Evolutionary conservation across 2,797 vertebrate species (phyloP).

Genomic region (Zonotrichia albicollis): DNA sequence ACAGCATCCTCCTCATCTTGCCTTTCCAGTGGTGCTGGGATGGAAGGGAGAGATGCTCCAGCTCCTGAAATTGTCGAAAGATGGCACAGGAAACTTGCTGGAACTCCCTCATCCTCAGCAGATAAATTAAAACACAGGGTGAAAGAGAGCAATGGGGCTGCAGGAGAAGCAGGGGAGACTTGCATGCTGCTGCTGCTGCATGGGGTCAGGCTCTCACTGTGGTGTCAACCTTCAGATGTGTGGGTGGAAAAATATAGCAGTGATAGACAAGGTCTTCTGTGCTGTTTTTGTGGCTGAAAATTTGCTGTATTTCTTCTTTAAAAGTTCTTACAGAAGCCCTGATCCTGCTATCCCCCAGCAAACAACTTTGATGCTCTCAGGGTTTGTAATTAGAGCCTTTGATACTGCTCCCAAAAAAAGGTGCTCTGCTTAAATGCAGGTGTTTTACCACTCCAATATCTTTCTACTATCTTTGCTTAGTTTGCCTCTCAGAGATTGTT

Average conservation of each 20-base stretch:
- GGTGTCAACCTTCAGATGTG: background rate
- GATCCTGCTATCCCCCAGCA: background rate
- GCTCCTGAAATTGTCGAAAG: background rate
- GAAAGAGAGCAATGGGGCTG: background rate
- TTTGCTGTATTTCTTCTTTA: background rate
- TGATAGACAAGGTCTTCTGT: background rate
- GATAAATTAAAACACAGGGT: background rate
- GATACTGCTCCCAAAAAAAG: background rate
- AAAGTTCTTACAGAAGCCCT: background rate
- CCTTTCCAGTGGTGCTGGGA: background rate
- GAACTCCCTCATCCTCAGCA: background rate
- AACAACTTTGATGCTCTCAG: fast-evolving
- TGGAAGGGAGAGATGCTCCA: fast-evolving
- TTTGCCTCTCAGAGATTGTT: background rate
- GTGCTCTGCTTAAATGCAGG: background rate
- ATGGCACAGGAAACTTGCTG: background rate
- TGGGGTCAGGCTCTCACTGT: background rate
- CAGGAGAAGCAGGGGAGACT: background rate
- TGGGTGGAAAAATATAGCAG: background rate
- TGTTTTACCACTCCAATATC: background rate
- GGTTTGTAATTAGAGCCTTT: background rate
- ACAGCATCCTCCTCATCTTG: background rate
- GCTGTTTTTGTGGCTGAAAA: background rate
- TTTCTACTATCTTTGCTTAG: background rate
- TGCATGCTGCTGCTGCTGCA: background rate